These are phyloP conservation scores for Luffia ferchaultella DNA, from an alignment of 2,888 invertebrate genomes.

Conservation along the genomic window DNA sequence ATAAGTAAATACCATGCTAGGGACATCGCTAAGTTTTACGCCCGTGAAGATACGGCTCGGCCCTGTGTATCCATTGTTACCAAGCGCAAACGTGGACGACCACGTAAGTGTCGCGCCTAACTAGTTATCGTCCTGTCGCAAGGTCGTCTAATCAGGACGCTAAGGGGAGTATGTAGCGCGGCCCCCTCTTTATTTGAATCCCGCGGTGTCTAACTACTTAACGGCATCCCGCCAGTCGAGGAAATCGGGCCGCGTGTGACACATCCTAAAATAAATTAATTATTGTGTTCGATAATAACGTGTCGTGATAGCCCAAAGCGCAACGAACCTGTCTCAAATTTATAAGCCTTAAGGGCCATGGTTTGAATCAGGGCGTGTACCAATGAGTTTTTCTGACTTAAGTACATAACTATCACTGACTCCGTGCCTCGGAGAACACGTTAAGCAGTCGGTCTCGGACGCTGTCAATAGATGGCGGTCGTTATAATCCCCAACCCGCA, in stretches of 20 bases:
- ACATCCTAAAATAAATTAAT: too few relatives aligned
- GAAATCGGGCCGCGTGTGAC: neutral
- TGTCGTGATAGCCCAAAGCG: too few relatives aligned
- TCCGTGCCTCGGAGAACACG: too few relatives aligned
- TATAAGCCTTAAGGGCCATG: too few relatives aligned
- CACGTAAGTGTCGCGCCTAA: neutral
- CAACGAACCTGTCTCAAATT: too few relatives aligned
- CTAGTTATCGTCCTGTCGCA: neutral
- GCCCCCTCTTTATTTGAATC: conserved; percentile 14
- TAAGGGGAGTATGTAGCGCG: neutral
- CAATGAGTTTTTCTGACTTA: too few relatives aligned
- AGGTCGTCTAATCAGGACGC: neutral
- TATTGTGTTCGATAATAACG: too few relatives aligned
- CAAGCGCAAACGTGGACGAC: neutral
- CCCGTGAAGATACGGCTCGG: neutral
- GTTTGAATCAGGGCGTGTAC: too few relatives aligned
- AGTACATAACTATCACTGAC: too few relatives aligned
- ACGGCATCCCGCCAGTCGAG: neutral
- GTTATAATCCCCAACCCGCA: too few relatives aligned
- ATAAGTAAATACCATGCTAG: neutral
- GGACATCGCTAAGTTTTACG: neutral
- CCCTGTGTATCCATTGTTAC: neutral
- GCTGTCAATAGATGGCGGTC: too few relatives aligned
- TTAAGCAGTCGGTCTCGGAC: too few relatives aligned
- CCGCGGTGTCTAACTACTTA: neutral